A percentile compares a stretch with the other conserved stretches of the same genome.
phyloP scores from a whole-genome alignment of 2,888 invertebrate genomes.

The Blera fallax region DNA sequence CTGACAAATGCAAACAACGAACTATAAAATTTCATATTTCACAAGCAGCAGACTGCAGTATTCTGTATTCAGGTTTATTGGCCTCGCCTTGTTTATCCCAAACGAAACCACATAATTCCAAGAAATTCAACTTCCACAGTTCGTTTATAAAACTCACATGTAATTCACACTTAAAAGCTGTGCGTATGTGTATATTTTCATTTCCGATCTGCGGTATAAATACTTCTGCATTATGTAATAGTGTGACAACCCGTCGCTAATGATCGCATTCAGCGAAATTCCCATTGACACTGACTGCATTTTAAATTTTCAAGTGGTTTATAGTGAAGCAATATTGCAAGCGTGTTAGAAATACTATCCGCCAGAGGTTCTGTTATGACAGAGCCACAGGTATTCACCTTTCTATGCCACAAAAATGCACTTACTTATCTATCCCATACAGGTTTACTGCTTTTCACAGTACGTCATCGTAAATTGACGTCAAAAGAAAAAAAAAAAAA shows the following conservation, averaged over 20 bases:
- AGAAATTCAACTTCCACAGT: not conserved
- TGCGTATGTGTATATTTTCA: constrained; percentile 9
- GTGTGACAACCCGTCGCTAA: constrained; percentile 13
- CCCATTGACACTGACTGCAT: constrained; percentile 5
- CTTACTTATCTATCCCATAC: constrained; percentile 2
- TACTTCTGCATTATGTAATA: constrained; percentile 16
- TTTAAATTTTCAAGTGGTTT: constrained; percentile 24
- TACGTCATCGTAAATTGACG: constrained; percentile 2
- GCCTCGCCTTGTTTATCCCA: not conserved
- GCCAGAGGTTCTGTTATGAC: constrained; percentile 1
- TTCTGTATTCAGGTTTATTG: not conserved
- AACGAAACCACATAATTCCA: not conserved
- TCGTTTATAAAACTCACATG: not conserved
- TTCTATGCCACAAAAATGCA: constrained; percentile 54
- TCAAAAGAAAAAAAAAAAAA: not conserved
- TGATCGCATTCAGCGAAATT: constrained; percentile 28
- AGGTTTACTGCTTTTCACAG: constrained; percentile 2
- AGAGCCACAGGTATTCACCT: constrained; percentile 36
- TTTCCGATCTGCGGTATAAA: constrained; percentile 22
- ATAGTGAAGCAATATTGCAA: not conserved
- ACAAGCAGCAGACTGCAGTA: not conserved
- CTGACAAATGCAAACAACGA: no score
- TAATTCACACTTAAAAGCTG: constrained; percentile 12
- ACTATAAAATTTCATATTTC: not conserved
- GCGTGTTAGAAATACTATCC: constrained; percentile 2